A percentile compares a stretch with the other conserved stretches of the same genome.
Evolutionary conservation across 1,140 invertebrate species (phyloP).

Genomic region (Lepidurus arcticus): DNA sequence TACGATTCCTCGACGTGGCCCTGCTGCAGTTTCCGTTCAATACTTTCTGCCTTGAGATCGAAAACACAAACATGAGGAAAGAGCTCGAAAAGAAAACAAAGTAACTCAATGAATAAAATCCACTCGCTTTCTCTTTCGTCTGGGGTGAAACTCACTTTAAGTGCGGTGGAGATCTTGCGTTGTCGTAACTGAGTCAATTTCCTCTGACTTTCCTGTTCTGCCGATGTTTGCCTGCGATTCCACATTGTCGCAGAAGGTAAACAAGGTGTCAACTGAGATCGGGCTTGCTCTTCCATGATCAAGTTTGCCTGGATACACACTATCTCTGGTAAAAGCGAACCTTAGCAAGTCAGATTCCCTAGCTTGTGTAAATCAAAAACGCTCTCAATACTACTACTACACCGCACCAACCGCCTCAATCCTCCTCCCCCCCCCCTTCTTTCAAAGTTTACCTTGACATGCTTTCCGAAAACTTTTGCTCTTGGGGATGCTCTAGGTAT

Average conservation of each 20-base stretch:
- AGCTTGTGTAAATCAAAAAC: too few species aligned
- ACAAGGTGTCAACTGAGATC: too few species aligned
- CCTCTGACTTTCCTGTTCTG: background rate
- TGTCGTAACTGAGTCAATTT: constrained; percentile 1
- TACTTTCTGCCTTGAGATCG: background rate
- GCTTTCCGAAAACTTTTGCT: too few species aligned
- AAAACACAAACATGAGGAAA: background rate
- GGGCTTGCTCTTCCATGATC: too few species aligned
- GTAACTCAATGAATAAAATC: background rate
- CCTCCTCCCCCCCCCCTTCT: too few species aligned
- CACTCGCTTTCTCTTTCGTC: background rate
- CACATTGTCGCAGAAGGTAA: background rate
- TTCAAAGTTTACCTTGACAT: too few species aligned
- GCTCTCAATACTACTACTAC: too few species aligned
- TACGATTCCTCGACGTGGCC: constrained; percentile 1
- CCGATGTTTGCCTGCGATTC: background rate
- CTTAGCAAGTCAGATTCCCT: too few species aligned
- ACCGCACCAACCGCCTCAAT: too few species aligned
- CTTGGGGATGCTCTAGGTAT: too few species aligned
- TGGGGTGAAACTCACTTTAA: background rate
- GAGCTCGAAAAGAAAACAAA: background rate
- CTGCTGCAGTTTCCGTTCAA: constrained; percentile 17
- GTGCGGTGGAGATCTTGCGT: background rate
- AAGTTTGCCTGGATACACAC: too few species aligned
- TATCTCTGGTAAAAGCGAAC: too few species aligned